Evolutionary conservation across 2,797 vertebrate species (phyloP), one percentile per base, ranked within the genome.

Genomic region (Sebastes hubbsi): DNA sequence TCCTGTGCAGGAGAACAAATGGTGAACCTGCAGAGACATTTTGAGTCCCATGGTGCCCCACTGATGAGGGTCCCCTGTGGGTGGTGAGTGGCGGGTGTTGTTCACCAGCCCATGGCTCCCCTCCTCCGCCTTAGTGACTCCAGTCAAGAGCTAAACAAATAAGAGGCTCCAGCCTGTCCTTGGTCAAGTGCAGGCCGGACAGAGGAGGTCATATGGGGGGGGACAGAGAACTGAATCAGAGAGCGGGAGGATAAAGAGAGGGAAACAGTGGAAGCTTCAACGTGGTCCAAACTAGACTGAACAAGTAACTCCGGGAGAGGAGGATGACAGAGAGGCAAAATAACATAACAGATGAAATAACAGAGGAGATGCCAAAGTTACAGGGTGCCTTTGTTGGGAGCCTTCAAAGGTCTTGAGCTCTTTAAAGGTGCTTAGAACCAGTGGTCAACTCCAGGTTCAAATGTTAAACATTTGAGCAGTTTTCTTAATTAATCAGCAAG

Each of bases 101-200:
- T 75, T 85, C 74, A 75, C 69, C 74, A n/a, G 81, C 49, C 81
- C 24, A 11, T 49, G 14, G 66, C 84, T 81, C 74, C 83, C 75
- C 84, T 88, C 80, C 80, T 85, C 86, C 77, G 83, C 81, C 87
- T 89, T 75, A 62, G 76, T 87, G 91, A 85, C 92, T 94, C 89
- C 86, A 84, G 81, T 93, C 78, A 54, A 90, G 89, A 90, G 86
- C 93, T 92, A 86, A 93, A 93, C 91, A 94, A 94, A 94, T 88
- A 93, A 78, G 84, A 76, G 92, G 94, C 93, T 94, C 94, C 93
- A 91, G 92, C 29, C 77, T 88, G 93, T 92, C 92, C 88, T 90
- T 87, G 84, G 80, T 92, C 89, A 91, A 94, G 94, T 92, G 83
- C 80, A 73, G 77, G 38, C 69, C 6, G 22, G 86, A 82, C 62